A percentile compares a stretch with the other conserved stretches of the same genome.
These are phyloP conservation scores for Nixonia krombeini DNA, from an alignment of 1,140 invertebrate genomes.

Conservation along the genomic window DNA sequence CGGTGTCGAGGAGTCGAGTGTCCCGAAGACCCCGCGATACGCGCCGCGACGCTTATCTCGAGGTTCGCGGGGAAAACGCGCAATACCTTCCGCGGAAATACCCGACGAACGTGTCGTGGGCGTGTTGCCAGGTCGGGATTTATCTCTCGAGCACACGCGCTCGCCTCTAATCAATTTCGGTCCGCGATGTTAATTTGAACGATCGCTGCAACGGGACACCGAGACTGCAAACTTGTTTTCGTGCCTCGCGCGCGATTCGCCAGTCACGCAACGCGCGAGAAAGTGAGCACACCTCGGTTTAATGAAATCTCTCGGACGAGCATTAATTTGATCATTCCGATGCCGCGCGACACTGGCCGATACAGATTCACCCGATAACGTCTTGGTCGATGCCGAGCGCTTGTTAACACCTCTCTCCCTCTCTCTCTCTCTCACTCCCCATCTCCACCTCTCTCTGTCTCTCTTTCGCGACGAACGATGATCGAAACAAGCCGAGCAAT, in stretches of 20 bases:
- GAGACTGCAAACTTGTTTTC: not conserved
- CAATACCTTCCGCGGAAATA: not conserved
- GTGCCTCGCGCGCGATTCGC: not conserved
- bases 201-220: not conserved
- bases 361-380: too few species aligned
- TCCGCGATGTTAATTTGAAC: not conserved
- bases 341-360: too few species aligned
- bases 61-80: too few species aligned
- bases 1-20: too few species aligned
- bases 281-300: not conserved
- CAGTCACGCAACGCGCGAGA: conserved; percentile 2
- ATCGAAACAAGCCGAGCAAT: not conserved
- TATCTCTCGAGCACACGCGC: not conserved
- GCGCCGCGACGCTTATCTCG: too few species aligned
- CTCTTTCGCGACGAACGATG: not conserved
- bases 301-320: not conserved
- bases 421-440: not conserved
- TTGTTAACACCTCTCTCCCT: too few species aligned
- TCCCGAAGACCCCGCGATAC: too few species aligned
- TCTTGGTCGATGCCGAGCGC: too few species aligned
- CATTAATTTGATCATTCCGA: too few species aligned
- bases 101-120: not conserved
- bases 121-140: not conserved
- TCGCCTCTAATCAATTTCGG: conserved; percentile 3
- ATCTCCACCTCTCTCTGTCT: not conserved